Percentiles rank a stretch among this genome's conserved stretches.
Evolutionary conservation across 2,888 invertebrate species (phyloP).

Genomic region (Sclerodermus sp.): DNA sequence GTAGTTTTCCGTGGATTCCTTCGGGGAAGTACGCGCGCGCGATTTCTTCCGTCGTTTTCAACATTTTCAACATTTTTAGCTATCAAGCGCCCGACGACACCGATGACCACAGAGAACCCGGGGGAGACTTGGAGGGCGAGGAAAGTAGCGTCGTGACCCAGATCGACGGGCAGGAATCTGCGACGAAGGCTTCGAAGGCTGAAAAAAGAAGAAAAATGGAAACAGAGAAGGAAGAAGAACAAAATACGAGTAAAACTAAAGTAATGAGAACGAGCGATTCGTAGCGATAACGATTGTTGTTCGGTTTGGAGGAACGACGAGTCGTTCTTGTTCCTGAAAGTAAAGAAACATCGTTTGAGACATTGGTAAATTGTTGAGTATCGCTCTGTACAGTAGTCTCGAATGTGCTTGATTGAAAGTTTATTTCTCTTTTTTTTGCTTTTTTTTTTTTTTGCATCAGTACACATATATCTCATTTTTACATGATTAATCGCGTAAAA

Average conservation of each 20-base stretch:
- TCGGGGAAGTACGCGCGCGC: too few relatives aligned
- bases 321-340: too few relatives aligned
- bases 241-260: constrained; percentile 15
- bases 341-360: too few relatives aligned
- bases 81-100: constrained; percentile 60
- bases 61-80: too few relatives aligned
- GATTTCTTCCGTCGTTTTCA: too few relatives aligned
- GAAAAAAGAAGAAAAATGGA: constrained; percentile 30
- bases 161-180: constrained; percentile 40
- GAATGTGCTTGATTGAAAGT: constrained; percentile 35
- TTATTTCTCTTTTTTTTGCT: too few relatives aligned
- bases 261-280: background rate
- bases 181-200: constrained; percentile 44
- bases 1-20: too few relatives aligned
- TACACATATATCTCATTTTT: constrained; percentile 28
- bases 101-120: constrained; percentile 54
- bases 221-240: constrained; percentile 12
- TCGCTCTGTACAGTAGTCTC: too few relatives aligned
- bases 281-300: background rate
- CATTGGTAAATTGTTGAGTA: too few relatives aligned
- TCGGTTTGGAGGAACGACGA: too few relatives aligned
- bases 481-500: constrained; percentile 18
- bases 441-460: constrained; percentile 19
- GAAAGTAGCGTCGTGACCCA: constrained; percentile 36
- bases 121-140: constrained; percentile 34